These are phyloP conservation scores for Philopotamus ludificatus DNA, from an alignment of 1,140 invertebrate genomes.

Conservation along the genomic window DNA sequence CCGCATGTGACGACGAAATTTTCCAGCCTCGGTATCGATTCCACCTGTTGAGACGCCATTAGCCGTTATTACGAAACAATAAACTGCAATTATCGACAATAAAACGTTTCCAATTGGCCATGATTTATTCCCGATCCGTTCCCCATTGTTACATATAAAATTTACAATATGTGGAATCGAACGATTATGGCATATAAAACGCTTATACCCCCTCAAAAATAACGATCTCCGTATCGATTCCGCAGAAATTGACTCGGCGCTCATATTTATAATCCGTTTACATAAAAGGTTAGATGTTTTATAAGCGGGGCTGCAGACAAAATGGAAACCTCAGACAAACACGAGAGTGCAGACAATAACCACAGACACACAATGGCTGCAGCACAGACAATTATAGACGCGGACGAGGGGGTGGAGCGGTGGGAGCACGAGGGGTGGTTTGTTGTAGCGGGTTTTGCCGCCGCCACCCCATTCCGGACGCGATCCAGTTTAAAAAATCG, in stretches of 20 bases:
- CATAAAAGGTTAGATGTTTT: conserved; percentile 22
- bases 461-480: too few relatives aligned
- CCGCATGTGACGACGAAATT: too few relatives aligned
- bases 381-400: conserved; percentile 27
- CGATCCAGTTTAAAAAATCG: too few relatives aligned
- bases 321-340: conserved; percentile 31
- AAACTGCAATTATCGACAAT: conserved; percentile 30
- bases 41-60: conserved; percentile 23
- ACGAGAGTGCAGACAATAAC: conserved; percentile 31
- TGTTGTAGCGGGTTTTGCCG: too few relatives aligned
- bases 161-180: background rate
- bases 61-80: conserved; percentile 26
- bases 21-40: conserved; percentile 19
- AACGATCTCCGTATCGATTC: too few relatives aligned
- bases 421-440: too few relatives aligned
- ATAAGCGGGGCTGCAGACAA: conserved; percentile 27
- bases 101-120: conserved; percentile 27
- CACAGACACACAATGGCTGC: conserved; percentile 23
- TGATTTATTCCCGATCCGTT: background rate
- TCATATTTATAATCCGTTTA: conserved; percentile 7
- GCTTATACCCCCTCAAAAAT: too few relatives aligned
- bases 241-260: background rate
- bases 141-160: background rate
- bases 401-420: conserved; percentile 3
- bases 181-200: background rate